Evolutionary conservation across 2,888 invertebrate species (phyloP), one percentile per base, ranked within the genome.

Genomic region (Chloroclystis v-ata): DNA sequence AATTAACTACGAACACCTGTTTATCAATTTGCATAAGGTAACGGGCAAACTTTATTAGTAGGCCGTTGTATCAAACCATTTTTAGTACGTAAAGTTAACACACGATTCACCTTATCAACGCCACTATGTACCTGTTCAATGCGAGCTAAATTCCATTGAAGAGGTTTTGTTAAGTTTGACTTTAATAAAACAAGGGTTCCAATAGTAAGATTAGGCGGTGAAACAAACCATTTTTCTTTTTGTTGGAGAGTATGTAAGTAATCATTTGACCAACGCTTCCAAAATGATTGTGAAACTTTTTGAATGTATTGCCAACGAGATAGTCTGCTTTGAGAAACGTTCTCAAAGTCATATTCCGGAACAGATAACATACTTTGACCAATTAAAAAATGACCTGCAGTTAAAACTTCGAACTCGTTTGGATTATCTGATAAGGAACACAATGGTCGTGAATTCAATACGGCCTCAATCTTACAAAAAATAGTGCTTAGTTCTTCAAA

Each of bases 181-280:
- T 37, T 29, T 12, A 29, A 11, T 1, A 37, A 8, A 24, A 37
- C 35, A 5, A 37, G n/a, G 1, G 20, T 11, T 11, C 35, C 35
- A 11, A 37, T 11, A 10, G 20, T 29, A 1, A 29, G 4, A 11
- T 37, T 24, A 11, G 11, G 35, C 3, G 35, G 35, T 8, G 35
- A 37, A 1, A 1, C 4, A 37, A 37, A 37, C 35, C 35, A 37
- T 10, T 37, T 37, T 13, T 13, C n/a, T 37, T 10, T 20, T 11
- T 37, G 24, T 11, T 24, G 35, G 24, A 37, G 35, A 37, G 35
- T 37, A 11, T 37, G 35, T 7, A 37, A 20, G 33, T n/a, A 33
- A 8, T 30, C 30, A 33, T 37, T 10, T 11, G 35, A 33, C 35
- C 35, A 33, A 16, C 32, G 16, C 16, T 9, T 33, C 14, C 16